Conservation (phyloP, 2,113 vertebrate species). For the Riparia riparia region DNA sequence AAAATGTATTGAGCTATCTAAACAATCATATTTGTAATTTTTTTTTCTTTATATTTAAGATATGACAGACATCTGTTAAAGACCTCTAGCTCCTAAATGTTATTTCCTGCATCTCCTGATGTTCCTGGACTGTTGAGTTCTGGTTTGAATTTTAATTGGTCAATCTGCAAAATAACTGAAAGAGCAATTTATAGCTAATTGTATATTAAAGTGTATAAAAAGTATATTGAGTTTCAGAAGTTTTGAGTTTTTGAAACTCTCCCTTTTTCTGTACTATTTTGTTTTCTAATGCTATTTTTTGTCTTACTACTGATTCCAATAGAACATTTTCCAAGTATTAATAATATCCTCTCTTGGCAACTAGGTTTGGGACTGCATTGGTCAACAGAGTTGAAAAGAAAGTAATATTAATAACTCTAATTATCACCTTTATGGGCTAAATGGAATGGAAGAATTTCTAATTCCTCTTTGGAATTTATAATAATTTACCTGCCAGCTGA, state of each 20-base stretch:
- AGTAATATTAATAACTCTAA: constrained; percentile 55
- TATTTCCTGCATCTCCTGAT: not conserved
- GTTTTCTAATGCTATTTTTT: not conserved
- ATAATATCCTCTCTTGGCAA: not conserved
- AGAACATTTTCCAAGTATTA: not conserved
- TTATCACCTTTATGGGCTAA: not conserved
- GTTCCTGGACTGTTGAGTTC: not conserved
- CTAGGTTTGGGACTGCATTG: not conserved
- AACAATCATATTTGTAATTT: not conserved
- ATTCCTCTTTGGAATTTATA: constrained; percentile 50
- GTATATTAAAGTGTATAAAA: not conserved
- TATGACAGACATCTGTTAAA: not conserved
- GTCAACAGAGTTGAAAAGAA: not conserved
- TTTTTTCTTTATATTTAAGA: not conserved
- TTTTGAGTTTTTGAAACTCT: not conserved
- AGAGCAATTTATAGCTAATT: not conserved
- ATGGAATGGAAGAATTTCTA: constrained; percentile 26
- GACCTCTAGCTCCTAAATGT: not conserved
- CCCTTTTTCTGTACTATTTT: not conserved
- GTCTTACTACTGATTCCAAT: not conserved
- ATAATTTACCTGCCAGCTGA: constrained; percentile 38
- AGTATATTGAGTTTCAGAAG: not conserved
- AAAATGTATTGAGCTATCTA: fast-evolving
- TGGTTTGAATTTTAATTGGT: not conserved
- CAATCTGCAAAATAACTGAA: not conserved